phyloP scores from a whole-genome alignment of 2,888 invertebrate genomes.

The Baronia brevicornis region DNA sequence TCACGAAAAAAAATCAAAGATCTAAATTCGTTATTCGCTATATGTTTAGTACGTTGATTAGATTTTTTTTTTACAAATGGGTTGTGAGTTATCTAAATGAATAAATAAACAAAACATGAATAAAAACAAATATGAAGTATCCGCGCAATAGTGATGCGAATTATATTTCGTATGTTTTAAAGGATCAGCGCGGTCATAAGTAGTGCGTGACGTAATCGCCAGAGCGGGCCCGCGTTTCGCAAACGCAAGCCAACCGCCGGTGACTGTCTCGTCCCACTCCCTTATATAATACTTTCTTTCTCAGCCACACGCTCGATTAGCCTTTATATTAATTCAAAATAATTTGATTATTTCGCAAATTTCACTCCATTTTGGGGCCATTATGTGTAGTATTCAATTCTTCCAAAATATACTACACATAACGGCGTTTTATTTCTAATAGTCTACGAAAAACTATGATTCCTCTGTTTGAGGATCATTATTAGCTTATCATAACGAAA shows the following conservation, averaged over 20 bases:
- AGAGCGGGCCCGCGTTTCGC: conserved; percentile 35
- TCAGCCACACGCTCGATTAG: conserved; percentile 21
- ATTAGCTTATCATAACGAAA: too few species aligned
- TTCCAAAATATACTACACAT: too few species aligned
- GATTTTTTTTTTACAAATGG: too few species aligned
- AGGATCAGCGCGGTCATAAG: conserved; percentile 17
- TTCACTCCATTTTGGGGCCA: background rate
- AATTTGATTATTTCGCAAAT: conserved; percentile 17
- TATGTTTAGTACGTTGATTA: too few species aligned
- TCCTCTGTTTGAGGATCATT: too few species aligned
- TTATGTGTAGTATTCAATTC: background rate
- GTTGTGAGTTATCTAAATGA: too few species aligned
- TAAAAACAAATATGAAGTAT: too few species aligned
- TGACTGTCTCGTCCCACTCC: conserved; percentile 23
- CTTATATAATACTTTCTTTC: conserved; percentile 45
- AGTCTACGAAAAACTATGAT: too few species aligned
- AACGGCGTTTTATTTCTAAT: too few species aligned
- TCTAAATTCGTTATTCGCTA: too few species aligned
- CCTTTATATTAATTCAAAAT: conserved; percentile 21
- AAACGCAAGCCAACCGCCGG: conserved; percentile 28
- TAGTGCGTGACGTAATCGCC: conserved; percentile 32
- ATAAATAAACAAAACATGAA: too few species aligned
- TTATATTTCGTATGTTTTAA: conserved; percentile 5
- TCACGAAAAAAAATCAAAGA: too few species aligned
- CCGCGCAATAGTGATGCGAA: conserved; percentile 1